Evolutionary conservation across 2,113 vertebrate genomes (phyloP).

Genomic region (Carettochelys insculpta): DNA sequence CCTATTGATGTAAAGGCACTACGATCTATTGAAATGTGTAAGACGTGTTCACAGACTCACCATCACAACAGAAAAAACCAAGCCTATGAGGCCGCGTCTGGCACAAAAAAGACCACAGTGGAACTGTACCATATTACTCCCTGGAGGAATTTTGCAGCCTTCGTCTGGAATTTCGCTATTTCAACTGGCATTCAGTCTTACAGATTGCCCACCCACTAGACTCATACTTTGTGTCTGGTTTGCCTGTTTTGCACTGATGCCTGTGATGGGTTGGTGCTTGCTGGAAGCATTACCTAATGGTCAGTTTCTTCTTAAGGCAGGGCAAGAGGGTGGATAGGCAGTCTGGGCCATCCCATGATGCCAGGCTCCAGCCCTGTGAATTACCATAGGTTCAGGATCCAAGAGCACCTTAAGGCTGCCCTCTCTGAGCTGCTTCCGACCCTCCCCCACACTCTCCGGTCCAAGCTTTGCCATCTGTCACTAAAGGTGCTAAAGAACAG

Average conservation of each 20-base stretch:
- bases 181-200: neutral
- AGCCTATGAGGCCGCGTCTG: fast-evolving
- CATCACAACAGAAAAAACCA: neutral
- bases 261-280: neutral
- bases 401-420: neutral
- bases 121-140: neutral
- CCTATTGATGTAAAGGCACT: neutral
- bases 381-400: neutral
- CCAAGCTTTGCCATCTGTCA: neutral
- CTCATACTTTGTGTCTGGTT: neutral
- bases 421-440: neutral
- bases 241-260: neutral
- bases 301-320: neutral
- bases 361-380: neutral
- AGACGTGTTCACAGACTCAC: neutral
- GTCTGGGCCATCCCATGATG: neutral
- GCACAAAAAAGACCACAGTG: neutral
- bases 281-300: neutral
- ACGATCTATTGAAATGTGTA: neutral
- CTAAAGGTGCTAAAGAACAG: neutral
- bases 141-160: neutral
- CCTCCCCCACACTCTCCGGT: neutral
- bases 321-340: neutral
- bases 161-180: neutral
- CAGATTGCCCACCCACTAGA: neutral